Conservation (phyloP, 2,113 vertebrate genomes). For the Sakesphorus luctuosus region DNA sequence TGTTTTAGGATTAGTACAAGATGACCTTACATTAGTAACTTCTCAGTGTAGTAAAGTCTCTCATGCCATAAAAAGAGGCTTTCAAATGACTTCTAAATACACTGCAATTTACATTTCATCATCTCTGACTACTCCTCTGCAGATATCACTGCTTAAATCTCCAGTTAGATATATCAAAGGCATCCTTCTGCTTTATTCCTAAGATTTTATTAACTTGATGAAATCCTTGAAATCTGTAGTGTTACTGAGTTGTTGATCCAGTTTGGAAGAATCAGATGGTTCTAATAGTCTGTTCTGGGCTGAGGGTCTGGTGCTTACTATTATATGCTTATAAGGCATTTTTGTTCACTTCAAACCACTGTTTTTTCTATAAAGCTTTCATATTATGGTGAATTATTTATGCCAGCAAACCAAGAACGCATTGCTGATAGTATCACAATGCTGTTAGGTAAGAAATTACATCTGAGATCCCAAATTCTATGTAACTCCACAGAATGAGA, state of each 20-base stretch:
- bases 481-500: background rate
- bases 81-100: background rate
- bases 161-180: background rate
- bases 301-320: background rate
- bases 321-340: background rate
- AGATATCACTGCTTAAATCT: background rate
- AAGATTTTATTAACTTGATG: background rate
- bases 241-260: slow-evolving; percentile 6
- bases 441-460: background rate
- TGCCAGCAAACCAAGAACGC: background rate
- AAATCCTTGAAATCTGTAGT: background rate
- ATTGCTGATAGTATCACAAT: background rate
- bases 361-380: background rate
- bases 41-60: background rate
- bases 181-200: background rate
- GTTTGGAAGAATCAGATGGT: background rate
- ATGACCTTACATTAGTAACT: background rate
- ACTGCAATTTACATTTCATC: background rate
- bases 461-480: background rate
- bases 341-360: background rate
- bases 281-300: background rate
- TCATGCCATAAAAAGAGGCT: background rate
- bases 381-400: background rate
- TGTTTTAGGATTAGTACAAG: background rate
- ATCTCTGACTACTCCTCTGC: background rate